phyloP scores from a whole-genome alignment of 2,797 vertebrate genomes.

The Eulemur mongoz region DNA sequence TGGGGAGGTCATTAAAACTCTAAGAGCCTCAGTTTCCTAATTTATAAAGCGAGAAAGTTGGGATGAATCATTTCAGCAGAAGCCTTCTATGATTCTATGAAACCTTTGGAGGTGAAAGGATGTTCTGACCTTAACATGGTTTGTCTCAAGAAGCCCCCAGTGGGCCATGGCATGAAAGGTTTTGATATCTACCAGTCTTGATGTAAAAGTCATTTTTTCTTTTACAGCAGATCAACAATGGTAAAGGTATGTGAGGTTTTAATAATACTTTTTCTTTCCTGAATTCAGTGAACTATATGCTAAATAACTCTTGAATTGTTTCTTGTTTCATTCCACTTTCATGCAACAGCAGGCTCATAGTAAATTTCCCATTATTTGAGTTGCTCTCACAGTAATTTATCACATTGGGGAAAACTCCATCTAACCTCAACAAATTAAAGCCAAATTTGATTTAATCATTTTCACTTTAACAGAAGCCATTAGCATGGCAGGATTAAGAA shows the following conservation, averaged over 20 bases:
- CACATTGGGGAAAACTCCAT: slow-evolving; percentile 67
- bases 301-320: slow-evolving; percentile 74
- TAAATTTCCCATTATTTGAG: slow-evolving; percentile 81
- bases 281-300: slow-evolving; percentile 50
- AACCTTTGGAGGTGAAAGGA: background rate
- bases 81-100: background rate
- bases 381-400: slow-evolving; percentile 78
- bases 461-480: slow-evolving; percentile 79
- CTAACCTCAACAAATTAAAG: slow-evolving; percentile 79
- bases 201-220: background rate
- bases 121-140: background rate
- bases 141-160: background rate
- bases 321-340: slow-evolving; percentile 72
- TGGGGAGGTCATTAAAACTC: background rate
- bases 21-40: background rate
- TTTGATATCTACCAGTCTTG: background rate
- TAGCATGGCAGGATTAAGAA: slow-evolving; percentile 73
- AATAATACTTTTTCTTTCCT: slow-evolving; percentile 27
- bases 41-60: slow-evolving; percentile 15
- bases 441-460: slow-evolving; percentile 81
- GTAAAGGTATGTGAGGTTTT: background rate
- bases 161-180: background rate
- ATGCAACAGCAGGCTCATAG: slow-evolving; percentile 65
- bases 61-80: background rate
- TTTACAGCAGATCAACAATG: background rate